Base-by-base conservation (phyloP, 2,113 vertebrate species). In the Lynx canadensis region DNA sequence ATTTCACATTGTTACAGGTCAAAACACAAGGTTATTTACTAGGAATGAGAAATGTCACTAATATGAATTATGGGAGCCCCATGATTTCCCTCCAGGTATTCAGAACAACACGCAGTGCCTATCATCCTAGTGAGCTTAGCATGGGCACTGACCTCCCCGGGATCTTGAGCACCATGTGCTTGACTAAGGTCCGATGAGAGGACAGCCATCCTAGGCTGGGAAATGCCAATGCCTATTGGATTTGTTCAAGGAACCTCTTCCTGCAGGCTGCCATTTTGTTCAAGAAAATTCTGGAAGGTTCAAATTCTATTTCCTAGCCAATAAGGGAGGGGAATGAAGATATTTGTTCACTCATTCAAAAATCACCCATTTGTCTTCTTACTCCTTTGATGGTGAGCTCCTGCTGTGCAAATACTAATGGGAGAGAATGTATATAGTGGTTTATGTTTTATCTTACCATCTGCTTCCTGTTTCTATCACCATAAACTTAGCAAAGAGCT, bases 1-100 rank as follows among this genome's bases (percentile, higher is more conserved):
- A 96, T 97, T 98, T 98, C 95, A 69, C 21, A 94, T 69, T 18
- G 84, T 83, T 94, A 92, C 96, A 98, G 98, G 97, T 98, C 98
- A 97, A 89, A 95, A 94, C 95, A 94, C 91, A 92, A 92, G 96
- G 97, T 97, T 97, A 97, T 88, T 97, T 97, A 91, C 60, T n/a
- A 84, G 92, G 76, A 92, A 79, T 88, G 91, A 88, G 92, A 97
- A 98, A 98, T 97, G 95, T 95, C 97, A 97, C 41, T 89, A 36
- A 55, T 65, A 41, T 86, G 91, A 96, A 81, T 94, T 74, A 95
- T 9, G 13, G 21, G 55, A 78, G 41, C 29, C 41, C 19, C 1
- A 4, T 7, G 21, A 89, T 80, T 95, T 97, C 83, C 57, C 57
- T 60, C 25, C 19, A 48, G 25, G 57, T 33, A 31, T 36, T 89